These are phyloP conservation scores for Drosophila robusta DNA, from an alignment of 2,888 invertebrate species.

Conservation along the genomic window DNA sequence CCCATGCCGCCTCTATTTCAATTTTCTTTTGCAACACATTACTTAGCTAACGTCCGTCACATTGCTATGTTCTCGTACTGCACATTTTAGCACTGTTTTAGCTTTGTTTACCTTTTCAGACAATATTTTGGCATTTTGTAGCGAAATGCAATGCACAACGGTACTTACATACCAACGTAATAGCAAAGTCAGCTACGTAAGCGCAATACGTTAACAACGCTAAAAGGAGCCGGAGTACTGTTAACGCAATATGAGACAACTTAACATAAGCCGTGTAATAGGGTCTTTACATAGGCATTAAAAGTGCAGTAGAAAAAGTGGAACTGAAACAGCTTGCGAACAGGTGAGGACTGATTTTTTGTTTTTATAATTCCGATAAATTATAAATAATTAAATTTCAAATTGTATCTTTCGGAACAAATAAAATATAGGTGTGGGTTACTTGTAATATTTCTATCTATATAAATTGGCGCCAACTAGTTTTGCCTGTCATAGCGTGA, in stretches of 20 bases:
- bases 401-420: background rate
- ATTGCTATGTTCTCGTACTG: slow-evolving; percentile 13
- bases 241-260: slow-evolving; percentile 21
- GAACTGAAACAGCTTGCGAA: background rate
- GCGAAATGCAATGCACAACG: slow-evolving; percentile 64
- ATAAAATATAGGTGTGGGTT: too few species aligned
- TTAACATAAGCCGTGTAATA: slow-evolving; percentile 14
- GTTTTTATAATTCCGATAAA: background rate
- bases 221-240: slow-evolving; percentile 3
- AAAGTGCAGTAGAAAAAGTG: background rate
- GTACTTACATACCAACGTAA: slow-evolving; percentile 51
- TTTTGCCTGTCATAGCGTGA: background rate
- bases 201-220: background rate
- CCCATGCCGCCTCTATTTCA: background rate
- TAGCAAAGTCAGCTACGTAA: slow-evolving; percentile 39
- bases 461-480: background rate
- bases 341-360: background rate
- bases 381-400: background rate
- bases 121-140: slow-evolving; percentile 69
- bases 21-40: background rate
- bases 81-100: slow-evolving; percentile 20
- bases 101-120: slow-evolving; percentile 71
- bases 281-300: background rate
- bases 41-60: background rate
- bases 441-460: background rate